Evolutionary conservation across 2,113 vertebrate species (phyloP).

Genomic region (Myotis lucifugus): DNA sequence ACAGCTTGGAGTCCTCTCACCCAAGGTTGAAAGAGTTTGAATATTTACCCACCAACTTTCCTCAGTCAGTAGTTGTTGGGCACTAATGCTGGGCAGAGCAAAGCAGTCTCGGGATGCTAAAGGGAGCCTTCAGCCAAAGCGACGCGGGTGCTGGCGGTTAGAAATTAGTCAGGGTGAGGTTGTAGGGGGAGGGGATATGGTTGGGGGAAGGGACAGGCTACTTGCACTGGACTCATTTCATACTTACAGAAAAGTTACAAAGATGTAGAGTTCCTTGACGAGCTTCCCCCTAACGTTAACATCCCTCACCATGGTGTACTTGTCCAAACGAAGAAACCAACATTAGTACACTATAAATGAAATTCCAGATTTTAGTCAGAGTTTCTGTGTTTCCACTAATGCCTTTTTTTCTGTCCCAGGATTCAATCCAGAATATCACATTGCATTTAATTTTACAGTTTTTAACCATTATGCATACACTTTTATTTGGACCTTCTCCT

Average conservation of each 20-base stretch:
- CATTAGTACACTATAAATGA: not conserved
- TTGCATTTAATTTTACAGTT: not conserved
- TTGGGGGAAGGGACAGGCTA: not conserved
- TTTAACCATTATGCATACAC: not conserved
- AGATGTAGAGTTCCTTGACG: not conserved
- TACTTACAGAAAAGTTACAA: not conserved
- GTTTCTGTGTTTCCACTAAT: not conserved
- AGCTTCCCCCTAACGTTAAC: not conserved
- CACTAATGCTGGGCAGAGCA: not conserved
- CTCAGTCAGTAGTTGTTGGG: not conserved
- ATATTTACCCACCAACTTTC: not conserved
- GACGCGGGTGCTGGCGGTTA: not conserved
- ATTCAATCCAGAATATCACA: not conserved
- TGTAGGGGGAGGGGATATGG: not conserved
- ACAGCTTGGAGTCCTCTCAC: not conserved
- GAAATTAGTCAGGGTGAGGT: not conserved
- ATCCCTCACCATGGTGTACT: not conserved
- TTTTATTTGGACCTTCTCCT: not conserved
- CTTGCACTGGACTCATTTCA: not conserved
- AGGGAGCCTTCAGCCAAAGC: not conserved
- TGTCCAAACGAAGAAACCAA: not conserved
- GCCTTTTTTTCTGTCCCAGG: not conserved
- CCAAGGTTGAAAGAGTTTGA: not conserved
- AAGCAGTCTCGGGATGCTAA: not conserved
- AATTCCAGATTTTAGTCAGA: not conserved